Base-by-base conservation (phyloP, 2,113 vertebrate species). In the Notothenia rossii region DNA sequence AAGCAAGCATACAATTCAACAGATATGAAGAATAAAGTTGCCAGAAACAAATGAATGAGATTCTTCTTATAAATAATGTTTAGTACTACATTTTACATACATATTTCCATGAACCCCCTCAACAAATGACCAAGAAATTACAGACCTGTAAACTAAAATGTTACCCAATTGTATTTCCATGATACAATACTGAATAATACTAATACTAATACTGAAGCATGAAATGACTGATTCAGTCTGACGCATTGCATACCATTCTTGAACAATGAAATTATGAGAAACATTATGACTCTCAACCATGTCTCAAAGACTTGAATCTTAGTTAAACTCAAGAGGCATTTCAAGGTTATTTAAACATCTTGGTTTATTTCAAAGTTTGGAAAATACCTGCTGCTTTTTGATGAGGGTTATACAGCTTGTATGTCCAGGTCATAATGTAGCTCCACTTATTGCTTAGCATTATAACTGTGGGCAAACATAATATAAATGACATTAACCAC, bases 401-500 rank as follows among this genome's bases (percentile, higher is more conserved):
- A 75, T 89, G 53, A 68, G 29, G 40, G 10, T 33, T 61, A 43
- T 58, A 58, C 49, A 64, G 58, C 17, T 61, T 62, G 25, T 46
- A 29, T 72, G 48, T 59, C 82, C 51, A 58, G 51, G 68, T 74
- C 36, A 67, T 74, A 22, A 74, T 79, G 29, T 60, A 25, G 53
- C 64, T 72, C 65, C 40, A 29, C 53, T 50, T 40, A 29, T 48
- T 50, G 72, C 72, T 68, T 67, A 58, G 14, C 40, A 53, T 75
- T 46, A 49, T 45, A 77, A 22, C 45, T 56, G 61, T 71, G 76
- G 72, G 66, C n/a, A 49, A 66, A 79, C 58, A 25, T 65, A 60
- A 46, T 72, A 63, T 14, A 36, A 84, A 86, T 67, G 75, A 84
- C 79, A 84, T 84, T 67, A 77, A 84, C 79, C 55, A 72, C 58